A percentile compares a stretch with the other conserved stretches of the same genome.
Evolutionary conservation across 2,113 vertebrate species (phyloP).

Genomic region (Hiodon alosoides): DNA sequence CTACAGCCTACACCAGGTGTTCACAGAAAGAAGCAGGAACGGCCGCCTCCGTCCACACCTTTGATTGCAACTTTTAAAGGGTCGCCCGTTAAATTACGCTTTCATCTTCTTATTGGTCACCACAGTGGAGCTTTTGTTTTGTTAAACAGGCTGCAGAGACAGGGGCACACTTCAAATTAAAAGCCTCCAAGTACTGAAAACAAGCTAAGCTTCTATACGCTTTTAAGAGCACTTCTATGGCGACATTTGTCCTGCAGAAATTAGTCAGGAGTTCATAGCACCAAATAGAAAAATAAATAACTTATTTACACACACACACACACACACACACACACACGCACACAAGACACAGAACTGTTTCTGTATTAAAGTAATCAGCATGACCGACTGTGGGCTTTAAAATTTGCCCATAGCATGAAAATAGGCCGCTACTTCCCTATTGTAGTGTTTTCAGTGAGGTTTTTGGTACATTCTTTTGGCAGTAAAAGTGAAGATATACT

Average conservation of each 20-base stretch:
- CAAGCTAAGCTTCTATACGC: constrained; percentile 21
- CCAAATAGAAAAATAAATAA: constrained; percentile 39
- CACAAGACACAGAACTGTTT: background rate
- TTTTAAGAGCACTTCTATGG: constrained; percentile 48
- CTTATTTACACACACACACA: constrained; percentile 22
- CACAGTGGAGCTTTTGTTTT: background rate
- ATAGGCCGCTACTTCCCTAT: background rate
- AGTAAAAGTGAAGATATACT: background rate
- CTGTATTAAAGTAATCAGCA: no score
- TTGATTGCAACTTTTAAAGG: no score
- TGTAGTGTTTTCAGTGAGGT: constrained; percentile 6
- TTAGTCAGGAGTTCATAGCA: constrained; percentile 40
- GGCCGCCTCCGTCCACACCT: no score
- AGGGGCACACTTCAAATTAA: no score
- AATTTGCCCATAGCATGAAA: background rate
- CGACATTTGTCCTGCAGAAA: constrained; percentile 30
- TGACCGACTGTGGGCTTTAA: background rate
- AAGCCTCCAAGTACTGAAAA: background rate
- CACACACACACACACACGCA: no score
- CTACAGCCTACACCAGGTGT: no score
- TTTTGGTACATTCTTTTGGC: constrained; percentile 16
- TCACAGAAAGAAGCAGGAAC: no score
- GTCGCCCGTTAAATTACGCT: background rate
- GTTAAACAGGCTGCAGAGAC: background rate
- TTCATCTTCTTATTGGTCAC: background rate